A percentile compares a stretch with the other conserved stretches of the same genome.
Evolutionary conservation across 2,113 vertebrate species (phyloP).

Genomic region (Gorilla gorilla): DNA sequence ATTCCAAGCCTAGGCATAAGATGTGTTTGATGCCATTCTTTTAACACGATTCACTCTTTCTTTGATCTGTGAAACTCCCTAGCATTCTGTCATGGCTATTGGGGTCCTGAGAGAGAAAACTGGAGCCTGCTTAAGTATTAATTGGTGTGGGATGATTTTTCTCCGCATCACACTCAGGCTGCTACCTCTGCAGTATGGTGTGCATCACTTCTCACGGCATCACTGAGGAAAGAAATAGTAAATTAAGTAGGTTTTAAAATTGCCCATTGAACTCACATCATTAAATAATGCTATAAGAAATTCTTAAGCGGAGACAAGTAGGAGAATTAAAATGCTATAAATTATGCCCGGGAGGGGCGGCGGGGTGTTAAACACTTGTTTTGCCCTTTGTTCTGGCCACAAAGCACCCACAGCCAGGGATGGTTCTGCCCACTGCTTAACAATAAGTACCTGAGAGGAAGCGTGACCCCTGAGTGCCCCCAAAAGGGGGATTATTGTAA

Average conservation of each 20-base stretch:
- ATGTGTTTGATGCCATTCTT: constrained; percentile 39
- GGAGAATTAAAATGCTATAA: constrained; percentile 47
- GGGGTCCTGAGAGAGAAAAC: neutral
- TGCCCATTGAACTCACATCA: constrained; percentile 63
- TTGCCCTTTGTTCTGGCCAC: constrained; percentile 43
- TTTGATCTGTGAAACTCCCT: neutral
- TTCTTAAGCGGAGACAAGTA: constrained; percentile 46
- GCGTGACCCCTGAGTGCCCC: constrained; percentile 39
- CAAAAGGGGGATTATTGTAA: constrained; percentile 51
- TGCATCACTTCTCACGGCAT: neutral
- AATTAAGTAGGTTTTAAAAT: constrained; percentile 65
- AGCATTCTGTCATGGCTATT: neutral
- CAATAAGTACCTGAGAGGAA: constrained; percentile 42
- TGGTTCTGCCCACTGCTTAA: neutral
- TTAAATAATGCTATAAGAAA: constrained; percentile 73
- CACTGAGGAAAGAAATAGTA: constrained; percentile 11
- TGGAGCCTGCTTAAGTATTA: neutral
- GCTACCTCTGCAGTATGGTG: neutral
- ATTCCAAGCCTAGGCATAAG: constrained; percentile 6
- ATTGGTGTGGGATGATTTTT: neutral
- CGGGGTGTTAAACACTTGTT: neutral
- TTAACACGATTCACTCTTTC: neutral
- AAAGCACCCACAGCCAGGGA: neutral
- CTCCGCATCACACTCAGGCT: constrained; percentile 40
- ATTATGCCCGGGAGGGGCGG: neutral